Base-by-base conservation (phyloP, 2,797 vertebrate genomes). In the Rhynchotus rufescens region DNA sequence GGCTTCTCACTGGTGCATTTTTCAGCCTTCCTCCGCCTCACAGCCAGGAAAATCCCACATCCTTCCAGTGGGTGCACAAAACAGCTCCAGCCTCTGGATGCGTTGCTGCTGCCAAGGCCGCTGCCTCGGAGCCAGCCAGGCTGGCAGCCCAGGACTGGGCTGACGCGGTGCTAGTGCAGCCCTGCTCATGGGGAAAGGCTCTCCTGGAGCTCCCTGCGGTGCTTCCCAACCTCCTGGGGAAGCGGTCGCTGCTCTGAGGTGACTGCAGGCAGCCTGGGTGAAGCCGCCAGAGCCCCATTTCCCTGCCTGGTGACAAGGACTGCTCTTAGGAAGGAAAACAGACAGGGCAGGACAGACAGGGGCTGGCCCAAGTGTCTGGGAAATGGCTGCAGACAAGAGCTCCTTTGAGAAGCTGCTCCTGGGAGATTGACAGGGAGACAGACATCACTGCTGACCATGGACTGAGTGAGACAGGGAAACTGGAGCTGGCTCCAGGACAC, bases 11-110 rank as follows among this genome's bases (percentile, higher is more conserved):
- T 79, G 71, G 86, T 42, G 82, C 9, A 0, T 79, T 89, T 64
- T 5, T 1, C 73, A 56, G 68, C 78, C 16, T 1, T 75, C n/a
- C 61, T 69, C 66, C 80, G 71, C 80, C 88, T 80, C 2, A 1
- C 68, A 91, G 88, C 84, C 93, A 94, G 90, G 92, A 96, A 96
- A 94, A 96, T 95, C 88, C 90, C 92, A 94, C 90, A 92, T 96
- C 92, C 88, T 94, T 91, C 71, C 89, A 71, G 80, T 77, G 90
- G 84, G 90, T 79, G 89, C 81, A 86, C 77, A 62, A 94, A 90
- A 1, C 67, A 78, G 77, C 77, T 75, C 64, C 74, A 73, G 86
- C 71, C 71, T 84, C 84, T 89, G 90, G 93, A 94, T 80, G 56
- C 1, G 0, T 28, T 3, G 32, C 67, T 26, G 52, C 40, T 83